A percentile compares a stretch with the other conserved stretches of the same genome.
Conservation (phyloP, 2,888 invertebrate species). For the Polymixis lichenea region DNA sequence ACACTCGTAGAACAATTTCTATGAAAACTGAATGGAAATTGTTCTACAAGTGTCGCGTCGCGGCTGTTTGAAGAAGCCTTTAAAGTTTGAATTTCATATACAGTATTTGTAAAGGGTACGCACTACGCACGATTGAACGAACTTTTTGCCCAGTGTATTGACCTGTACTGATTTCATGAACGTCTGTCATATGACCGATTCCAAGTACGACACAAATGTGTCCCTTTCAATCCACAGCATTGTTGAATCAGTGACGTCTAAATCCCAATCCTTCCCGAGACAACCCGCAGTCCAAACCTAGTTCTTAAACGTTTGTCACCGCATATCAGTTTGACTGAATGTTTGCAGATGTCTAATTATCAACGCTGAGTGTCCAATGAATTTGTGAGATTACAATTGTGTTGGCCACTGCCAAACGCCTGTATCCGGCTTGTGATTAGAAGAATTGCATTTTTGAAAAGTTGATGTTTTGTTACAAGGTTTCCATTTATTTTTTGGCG, state of each 20-base stretch:
- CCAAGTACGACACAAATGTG: background rate
- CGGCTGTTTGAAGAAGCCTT: too few relatives aligned
- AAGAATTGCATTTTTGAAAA: background rate
- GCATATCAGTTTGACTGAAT: conserved; percentile 33
- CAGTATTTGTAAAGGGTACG: too few relatives aligned
- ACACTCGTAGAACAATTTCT: too few relatives aligned
- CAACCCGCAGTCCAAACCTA: background rate
- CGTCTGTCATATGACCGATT: background rate
- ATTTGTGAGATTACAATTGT: conserved; percentile 15
- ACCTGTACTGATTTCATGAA: too few relatives aligned
- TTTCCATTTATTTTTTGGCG: background rate
- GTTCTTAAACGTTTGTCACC: conserved; percentile 22
- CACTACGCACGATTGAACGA: too few relatives aligned
- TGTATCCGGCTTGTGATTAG: background rate
- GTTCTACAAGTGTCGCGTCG: too few relatives aligned
- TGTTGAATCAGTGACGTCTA: background rate
- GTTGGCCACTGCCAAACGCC: background rate
- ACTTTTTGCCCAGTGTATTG: too few relatives aligned
- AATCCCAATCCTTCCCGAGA: conserved; percentile 13
- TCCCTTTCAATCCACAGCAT: background rate
- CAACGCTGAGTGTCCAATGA: too few relatives aligned
- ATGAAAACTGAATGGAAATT: too few relatives aligned
- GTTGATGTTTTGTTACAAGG: background rate
- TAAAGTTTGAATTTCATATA: too few relatives aligned
- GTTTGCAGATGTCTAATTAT: conserved; percentile 25